Conservation (phyloP, 1,140 invertebrate species). For the Hyposmocoma kahamanoa region DNA sequence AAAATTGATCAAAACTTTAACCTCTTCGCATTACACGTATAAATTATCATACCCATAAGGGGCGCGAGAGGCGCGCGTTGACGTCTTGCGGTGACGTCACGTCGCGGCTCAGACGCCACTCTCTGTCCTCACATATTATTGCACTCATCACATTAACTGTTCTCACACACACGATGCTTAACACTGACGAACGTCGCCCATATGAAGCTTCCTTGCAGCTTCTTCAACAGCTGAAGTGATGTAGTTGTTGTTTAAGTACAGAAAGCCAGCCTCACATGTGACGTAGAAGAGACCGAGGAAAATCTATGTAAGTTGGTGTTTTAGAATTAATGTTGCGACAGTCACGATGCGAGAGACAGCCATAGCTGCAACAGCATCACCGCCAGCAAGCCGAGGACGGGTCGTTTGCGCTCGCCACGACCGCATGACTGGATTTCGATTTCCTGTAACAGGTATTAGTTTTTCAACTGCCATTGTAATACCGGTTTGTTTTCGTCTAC, state of each 20-base stretch:
- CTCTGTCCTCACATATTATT: too few species aligned
- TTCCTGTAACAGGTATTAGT: constrained; percentile 32
- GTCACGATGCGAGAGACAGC: constrained; percentile 47
- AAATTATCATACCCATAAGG: too few species aligned
- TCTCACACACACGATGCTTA: constrained; percentile 6
- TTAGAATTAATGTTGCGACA: constrained; percentile 11
- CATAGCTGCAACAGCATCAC: constrained; percentile 22
- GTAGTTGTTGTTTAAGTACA: too few species aligned
- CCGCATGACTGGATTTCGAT: constrained; percentile 64
- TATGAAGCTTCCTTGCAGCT: not conserved
- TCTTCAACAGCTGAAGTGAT: too few species aligned
- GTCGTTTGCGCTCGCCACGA: constrained; percentile 29
- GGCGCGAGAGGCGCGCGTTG: too few species aligned
- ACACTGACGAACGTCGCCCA: not conserved
- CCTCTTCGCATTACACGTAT: constrained; percentile 22
- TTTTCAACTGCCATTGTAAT: too few species aligned
- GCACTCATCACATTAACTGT: constrained; percentile 1
- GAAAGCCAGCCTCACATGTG: too few species aligned
- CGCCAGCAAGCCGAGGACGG: constrained; percentile 21
- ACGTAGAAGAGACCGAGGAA: too few species aligned
- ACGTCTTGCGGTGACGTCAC: too few species aligned
- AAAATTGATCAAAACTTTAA: constrained; percentile 63
- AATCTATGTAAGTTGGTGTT: not conserved
- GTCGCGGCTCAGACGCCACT: too few species aligned
- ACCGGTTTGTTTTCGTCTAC: too few species aligned